Evolutionary conservation across 2,113 vertebrate species (phyloP).

Genomic region (Gymnocephalus cernua): DNA sequence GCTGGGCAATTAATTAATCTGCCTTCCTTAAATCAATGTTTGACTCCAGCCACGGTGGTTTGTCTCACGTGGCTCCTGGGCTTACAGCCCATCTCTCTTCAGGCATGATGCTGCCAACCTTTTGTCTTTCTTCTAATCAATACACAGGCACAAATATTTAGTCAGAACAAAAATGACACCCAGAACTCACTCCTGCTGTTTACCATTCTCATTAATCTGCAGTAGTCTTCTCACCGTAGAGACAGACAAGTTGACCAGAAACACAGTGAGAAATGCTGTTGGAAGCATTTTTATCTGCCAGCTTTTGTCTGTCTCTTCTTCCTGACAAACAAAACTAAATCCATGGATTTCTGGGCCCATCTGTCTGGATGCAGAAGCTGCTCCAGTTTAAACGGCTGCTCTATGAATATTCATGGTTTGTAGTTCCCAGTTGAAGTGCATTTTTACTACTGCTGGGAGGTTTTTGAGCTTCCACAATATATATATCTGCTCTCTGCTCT

Average conservation of each 20-base stretch:
- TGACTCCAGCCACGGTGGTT: not conserved
- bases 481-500: not conserved
- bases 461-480: not conserved
- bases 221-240: slow-evolving; percentile 7
- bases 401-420: slow-evolving; percentile 48
- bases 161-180: slow-evolving; percentile 17
- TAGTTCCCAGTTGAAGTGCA: not conserved
- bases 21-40: slow-evolving; percentile 30
- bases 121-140: slow-evolving; percentile 28
- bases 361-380: slow-evolving; percentile 44
- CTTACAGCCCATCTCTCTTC: not conserved
- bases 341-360: slow-evolving; percentile 43
- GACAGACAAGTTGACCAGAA: not conserved
- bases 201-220: slow-evolving; percentile 26
- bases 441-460: not conserved
- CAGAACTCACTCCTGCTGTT: slow-evolving; percentile 36
- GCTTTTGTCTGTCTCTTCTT: slow-evolving; percentile 28
- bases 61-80: slow-evolving; percentile 10
- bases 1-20: slow-evolving; percentile 14
- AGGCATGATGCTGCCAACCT: not conserved
- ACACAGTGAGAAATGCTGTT: slow-evolving; percentile 9
- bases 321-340: slow-evolving; percentile 27
- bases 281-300: slow-evolving; percentile 7
- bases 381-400: slow-evolving; percentile 46
- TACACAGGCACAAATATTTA: slow-evolving; percentile 50